A percentile compares a stretch with the other conserved stretches of the same genome.
Conservation (phyloP, 1,140 invertebrate genomes). For the Trachymyrmex septentrionalis region DNA sequence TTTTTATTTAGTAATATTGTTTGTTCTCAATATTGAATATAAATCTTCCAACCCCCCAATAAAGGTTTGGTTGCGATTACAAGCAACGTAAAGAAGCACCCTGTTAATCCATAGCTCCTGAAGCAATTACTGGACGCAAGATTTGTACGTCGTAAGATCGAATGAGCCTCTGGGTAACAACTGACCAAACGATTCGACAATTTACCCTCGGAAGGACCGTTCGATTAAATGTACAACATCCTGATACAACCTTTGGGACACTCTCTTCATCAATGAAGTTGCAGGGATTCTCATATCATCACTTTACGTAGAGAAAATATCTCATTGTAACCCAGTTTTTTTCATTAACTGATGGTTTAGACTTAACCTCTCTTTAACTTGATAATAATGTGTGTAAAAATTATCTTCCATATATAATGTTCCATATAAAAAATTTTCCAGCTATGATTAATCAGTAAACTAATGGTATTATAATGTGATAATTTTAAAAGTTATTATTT, state of each 20-base stretch:
- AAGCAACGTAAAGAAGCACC: not conserved
- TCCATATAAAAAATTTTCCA: no score
- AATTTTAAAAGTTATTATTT: no score
- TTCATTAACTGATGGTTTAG: no score
- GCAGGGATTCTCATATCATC: conserved; percentile 73
- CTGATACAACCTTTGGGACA: conserved; percentile 78
- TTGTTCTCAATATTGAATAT: conserved; percentile 1
- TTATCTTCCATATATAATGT: no score
- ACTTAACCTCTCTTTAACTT: no score
- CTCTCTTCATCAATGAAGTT: conserved; percentile 59
- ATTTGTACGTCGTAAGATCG: conserved; percentile 72
- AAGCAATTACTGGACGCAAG: conserved; percentile 66
- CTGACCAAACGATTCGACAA: conserved; percentile 73
- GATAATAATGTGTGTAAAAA: no score
- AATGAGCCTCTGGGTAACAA: conserved; percentile 74
- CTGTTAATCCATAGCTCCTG: conserved; percentile 34
- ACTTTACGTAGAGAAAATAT: not conserved
- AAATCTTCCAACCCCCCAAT: conserved; percentile 5
- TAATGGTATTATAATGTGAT: no score
- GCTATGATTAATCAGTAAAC: no score
- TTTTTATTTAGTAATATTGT: not conserved
- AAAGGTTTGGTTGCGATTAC: conserved; percentile 18
- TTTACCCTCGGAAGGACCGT: conserved; percentile 75
- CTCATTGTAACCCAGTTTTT: not conserved
- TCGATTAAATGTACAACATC: conserved; percentile 77